Evolutionary conservation across 2,113 vertebrate species (phyloP).

Genomic region (Dicerorhinus sumatrensis): DNA sequence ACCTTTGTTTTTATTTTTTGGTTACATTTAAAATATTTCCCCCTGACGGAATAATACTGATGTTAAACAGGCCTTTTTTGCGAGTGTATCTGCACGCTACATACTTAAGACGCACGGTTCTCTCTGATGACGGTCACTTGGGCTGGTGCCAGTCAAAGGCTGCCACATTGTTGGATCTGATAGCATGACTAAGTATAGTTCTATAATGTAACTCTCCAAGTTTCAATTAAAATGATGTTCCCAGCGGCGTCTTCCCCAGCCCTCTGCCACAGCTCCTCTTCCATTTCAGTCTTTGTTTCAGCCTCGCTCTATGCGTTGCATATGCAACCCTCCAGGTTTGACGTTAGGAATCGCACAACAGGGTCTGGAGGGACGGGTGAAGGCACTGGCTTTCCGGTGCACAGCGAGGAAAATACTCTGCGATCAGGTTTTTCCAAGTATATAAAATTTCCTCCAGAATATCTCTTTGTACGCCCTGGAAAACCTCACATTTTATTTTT

Average conservation of each 20-base stretch:
- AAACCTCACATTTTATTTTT: neutral
- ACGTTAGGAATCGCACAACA: neutral
- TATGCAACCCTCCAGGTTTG: neutral
- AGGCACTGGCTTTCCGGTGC: neutral
- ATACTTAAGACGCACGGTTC: neutral
- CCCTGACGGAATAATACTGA: neutral
- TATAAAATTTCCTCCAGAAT: neutral
- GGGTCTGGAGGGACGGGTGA: neutral
- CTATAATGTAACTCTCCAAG: neutral
- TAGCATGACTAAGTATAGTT: neutral
- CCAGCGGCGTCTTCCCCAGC: neutral
- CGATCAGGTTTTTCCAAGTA: neutral
- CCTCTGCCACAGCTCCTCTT: neutral
- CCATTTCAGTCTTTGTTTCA: neutral
- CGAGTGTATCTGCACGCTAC: neutral
- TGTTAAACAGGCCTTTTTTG: neutral
- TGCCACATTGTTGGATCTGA: neutral
- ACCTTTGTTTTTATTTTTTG: neutral
- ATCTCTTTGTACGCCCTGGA: neutral
- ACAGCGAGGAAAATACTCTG: neutral
- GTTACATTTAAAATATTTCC: neutral
- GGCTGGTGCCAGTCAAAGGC: neutral
- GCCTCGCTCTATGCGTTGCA: neutral
- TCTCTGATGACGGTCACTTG: neutral
- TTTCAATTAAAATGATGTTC: neutral